Percentiles rank a stretch among this genome's conserved stretches.
Evolutionary conservation across 2,113 vertebrate genomes (phyloP).

Genomic region (Ptychochromis oligacanthus): DNA sequence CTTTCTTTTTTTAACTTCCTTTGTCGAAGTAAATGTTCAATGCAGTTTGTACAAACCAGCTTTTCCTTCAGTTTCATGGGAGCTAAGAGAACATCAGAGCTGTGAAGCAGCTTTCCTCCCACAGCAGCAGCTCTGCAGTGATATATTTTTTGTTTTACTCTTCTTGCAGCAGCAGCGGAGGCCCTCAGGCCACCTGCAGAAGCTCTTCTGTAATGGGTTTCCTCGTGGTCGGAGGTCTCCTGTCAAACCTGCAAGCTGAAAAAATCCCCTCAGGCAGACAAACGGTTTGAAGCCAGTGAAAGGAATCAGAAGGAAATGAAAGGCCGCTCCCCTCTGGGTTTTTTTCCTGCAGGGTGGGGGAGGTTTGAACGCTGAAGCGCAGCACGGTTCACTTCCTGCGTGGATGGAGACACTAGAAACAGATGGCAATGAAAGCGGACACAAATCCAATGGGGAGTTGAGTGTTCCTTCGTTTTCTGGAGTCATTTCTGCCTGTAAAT

Average conservation of each 20-base stretch:
- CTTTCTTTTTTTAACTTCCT: neutral
- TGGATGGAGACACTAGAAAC: neutral
- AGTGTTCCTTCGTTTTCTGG: neutral
- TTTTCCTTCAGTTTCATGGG: neutral
- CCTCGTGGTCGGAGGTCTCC: slow-evolving; percentile 26
- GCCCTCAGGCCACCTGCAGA: slow-evolving; percentile 1
- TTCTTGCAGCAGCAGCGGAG: neutral
- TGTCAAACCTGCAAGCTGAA: slow-evolving; percentile 5
- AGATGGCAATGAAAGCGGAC: too few relatives aligned
- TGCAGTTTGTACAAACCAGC: neutral
- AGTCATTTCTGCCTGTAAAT: neutral
- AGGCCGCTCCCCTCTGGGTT: neutral
- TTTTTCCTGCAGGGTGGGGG: neutral
- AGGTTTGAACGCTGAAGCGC: neutral
- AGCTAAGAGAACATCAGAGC: neutral
- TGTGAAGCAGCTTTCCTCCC: neutral
- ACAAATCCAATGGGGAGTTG: neutral
- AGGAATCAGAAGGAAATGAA: neutral
- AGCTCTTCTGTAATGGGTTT: slow-evolving; percentile 12
- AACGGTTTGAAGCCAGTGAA: neutral
- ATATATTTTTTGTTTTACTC: neutral
- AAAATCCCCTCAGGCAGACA: neutral
- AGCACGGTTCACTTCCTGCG: neutral
- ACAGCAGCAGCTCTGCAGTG: slow-evolving; percentile 3
- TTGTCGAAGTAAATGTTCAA: neutral